These are phyloP conservation scores for Sarcophaga bullata DNA, from an alignment of 1,140 invertebrate species.

Conservation along the genomic window DNA sequence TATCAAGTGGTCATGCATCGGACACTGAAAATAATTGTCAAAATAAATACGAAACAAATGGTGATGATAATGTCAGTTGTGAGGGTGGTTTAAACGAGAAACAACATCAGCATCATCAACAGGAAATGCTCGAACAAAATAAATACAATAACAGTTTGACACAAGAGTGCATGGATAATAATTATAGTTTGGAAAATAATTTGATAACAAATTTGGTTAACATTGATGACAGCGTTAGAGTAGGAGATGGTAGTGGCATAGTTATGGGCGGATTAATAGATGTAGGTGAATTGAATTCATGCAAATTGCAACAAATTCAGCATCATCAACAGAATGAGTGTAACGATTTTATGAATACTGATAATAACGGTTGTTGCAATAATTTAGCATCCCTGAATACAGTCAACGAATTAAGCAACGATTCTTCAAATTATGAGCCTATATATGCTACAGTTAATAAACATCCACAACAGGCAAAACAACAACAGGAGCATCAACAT, in stretches of 20 bases:
- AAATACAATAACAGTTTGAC: constrained; percentile 51
- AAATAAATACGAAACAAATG: constrained; percentile 65
- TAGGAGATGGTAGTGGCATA: not conserved
- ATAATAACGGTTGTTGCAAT: constrained; percentile 42
- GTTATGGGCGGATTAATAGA: not conserved
- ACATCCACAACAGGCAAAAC: constrained; percentile 48
- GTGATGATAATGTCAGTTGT: constrained; percentile 44
- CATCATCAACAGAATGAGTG: constrained; percentile 41
- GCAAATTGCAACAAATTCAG: constrained; percentile 26
- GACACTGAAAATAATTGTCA: constrained; percentile 85
- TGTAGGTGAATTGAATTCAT: constrained; percentile 12
- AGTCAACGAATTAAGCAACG: constrained; percentile 42
- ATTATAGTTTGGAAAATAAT: constrained; percentile 35
- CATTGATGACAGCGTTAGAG: constrained; percentile 22
- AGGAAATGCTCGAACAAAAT: constrained; percentile 52
- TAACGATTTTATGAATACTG: constrained; percentile 41
- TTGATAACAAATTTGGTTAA: constrained; percentile 52
- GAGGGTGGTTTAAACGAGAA: constrained; percentile 27
- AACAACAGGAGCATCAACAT: not conserved
- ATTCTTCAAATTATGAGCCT: constrained; percentile 44
- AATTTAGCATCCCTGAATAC: constrained; percentile 33
- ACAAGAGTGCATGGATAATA: constrained; percentile 41
- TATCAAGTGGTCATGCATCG: constrained; percentile 90
- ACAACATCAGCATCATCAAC: constrained; percentile 44
- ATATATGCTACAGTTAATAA: constrained; percentile 45